phyloP scores from a whole-genome alignment of 2,888 invertebrate genomes.

The Tetragonula carbonaria region DNA sequence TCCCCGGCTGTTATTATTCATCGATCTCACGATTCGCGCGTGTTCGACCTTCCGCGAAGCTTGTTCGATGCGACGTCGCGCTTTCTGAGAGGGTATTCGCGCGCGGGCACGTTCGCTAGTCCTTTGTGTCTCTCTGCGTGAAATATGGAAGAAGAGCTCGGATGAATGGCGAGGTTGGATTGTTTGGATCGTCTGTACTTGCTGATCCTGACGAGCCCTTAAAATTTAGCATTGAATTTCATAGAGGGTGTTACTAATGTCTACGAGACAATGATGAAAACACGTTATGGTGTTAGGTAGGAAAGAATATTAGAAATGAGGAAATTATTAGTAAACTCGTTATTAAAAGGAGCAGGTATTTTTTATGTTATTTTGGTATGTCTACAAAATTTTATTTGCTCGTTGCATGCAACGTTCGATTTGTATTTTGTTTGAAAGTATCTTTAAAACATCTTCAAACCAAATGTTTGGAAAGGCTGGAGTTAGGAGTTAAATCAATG shows the following conservation, averaged over 20 bases:
- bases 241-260: background rate
- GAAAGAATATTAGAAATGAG: background rate
- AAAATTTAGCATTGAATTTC: background rate
- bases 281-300: background rate
- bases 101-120: background rate
- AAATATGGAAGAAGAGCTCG: background rate
- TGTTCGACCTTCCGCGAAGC: conserved; percentile 9
- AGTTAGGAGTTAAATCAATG: too few relatives aligned
- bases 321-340: background rate
- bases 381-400: too few relatives aligned
- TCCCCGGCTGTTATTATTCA: background rate
- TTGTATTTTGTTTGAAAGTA: too few relatives aligned
- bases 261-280: background rate
- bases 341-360: too few relatives aligned
- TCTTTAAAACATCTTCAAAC: too few relatives aligned
- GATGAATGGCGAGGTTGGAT: background rate
- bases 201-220: background rate
- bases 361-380: too few relatives aligned
- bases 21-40: conserved; percentile 24
- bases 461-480: too few relatives aligned
- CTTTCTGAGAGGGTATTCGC: background rate
- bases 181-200: background rate
- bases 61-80: background rate
- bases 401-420: too few relatives aligned
- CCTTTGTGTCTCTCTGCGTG: background rate